Evolutionary conservation across 2,888 invertebrate genomes (phyloP).

Genomic region (Microctonus brassicae): DNA sequence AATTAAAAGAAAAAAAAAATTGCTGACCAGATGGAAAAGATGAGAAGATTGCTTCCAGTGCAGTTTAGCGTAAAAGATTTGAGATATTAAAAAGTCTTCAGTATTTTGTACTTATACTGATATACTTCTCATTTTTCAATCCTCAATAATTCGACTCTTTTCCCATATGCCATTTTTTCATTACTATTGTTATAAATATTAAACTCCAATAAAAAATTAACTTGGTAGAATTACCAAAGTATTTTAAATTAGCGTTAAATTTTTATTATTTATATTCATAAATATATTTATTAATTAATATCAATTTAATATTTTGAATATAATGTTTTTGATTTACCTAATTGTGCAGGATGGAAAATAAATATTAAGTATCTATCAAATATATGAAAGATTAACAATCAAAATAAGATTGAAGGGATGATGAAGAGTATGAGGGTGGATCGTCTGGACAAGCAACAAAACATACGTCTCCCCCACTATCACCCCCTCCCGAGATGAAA

Average conservation of each 20-base stretch:
- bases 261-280: too few species aligned
- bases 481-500: not conserved
- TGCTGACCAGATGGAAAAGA: slow-evolving; percentile 13
- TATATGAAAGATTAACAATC: too few species aligned
- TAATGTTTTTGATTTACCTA: too few species aligned
- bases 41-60: slow-evolving; percentile 55
- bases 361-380: too few species aligned
- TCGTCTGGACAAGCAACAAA: not conserved
- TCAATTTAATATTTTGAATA: too few species aligned
- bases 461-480: slow-evolving; percentile 43
- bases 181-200: too few species aligned
- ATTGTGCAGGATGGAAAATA: too few species aligned
- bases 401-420: not conserved
- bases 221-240: too few species aligned
- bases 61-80: slow-evolving; percentile 51
- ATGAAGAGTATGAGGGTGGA: not conserved
- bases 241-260: too few species aligned
- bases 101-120: not conserved
- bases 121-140: not conserved
- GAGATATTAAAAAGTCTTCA: slow-evolving; percentile 38
- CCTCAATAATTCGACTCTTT: not conserved
- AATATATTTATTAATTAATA: too few species aligned
- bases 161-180: not conserved
- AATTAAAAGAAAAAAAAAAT: slow-evolving; percentile 48
- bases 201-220: too few species aligned